Conservation (phyloP, 2,888 invertebrate genomes). For the Apodemia duryi region DNA sequence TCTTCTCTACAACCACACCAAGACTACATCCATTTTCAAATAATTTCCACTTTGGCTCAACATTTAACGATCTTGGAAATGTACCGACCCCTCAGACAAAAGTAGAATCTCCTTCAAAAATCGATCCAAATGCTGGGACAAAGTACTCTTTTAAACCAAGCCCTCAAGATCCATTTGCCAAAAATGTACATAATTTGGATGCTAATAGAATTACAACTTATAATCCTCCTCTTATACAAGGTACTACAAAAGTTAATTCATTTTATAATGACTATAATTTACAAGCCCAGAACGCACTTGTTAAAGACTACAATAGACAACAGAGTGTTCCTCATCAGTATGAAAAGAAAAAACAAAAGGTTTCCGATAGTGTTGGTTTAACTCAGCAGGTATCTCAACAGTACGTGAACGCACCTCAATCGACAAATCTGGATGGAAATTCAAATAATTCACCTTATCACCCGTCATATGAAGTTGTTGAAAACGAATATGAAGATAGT, state of each 20-base stretch:
- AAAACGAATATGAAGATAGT: conserved; percentile 55
- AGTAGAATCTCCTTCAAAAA: conserved; percentile 51
- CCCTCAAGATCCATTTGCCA: conserved; percentile 66
- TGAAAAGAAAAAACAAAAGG: conserved; percentile 54
- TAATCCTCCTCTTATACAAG: conserved; percentile 52
- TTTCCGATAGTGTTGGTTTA: conserved; percentile 54
- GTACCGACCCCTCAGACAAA: conserved; percentile 70
- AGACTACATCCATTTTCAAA: conserved; percentile 55
- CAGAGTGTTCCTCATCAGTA: conserved; percentile 46
- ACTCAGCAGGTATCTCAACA: conserved; percentile 57
- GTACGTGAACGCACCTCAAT: conserved; percentile 48
- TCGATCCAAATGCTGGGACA: conserved; percentile 56
- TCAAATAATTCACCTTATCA: conserved; percentile 39
- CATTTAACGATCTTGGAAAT: conserved; percentile 60
- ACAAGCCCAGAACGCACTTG: conserved; percentile 48
- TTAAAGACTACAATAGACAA: conserved; percentile 50
- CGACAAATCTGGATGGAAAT: conserved; percentile 37
- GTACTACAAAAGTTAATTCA: conserved; percentile 50
- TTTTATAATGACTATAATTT: conserved; percentile 44
- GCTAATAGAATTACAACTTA: conserved; percentile 63
- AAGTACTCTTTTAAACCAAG: conserved; percentile 65
- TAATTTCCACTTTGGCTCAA: conserved; percentile 56
- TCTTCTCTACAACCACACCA: conserved; percentile 53
- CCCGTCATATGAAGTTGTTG: conserved; percentile 69
- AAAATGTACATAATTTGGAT: conserved; percentile 47